Percentiles rank a stretch among this genome's conserved stretches.
These are phyloP conservation scores for Lasioglossum calceatum DNA, from an alignment of 2,888 invertebrate species.

Conservation along the genomic window DNA sequence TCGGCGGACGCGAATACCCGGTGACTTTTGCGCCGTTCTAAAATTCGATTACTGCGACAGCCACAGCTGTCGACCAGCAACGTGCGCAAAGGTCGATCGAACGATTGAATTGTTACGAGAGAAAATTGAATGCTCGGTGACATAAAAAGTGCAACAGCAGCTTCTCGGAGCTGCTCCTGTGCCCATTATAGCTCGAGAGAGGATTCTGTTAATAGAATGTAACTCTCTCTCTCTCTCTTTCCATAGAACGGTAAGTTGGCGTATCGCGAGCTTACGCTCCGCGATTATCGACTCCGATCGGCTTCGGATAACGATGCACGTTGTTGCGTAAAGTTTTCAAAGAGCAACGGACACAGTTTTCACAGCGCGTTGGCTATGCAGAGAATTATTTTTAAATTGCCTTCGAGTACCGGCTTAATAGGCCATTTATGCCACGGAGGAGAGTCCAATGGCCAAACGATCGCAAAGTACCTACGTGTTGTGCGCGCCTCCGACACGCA, in stretches of 20 bases:
- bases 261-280: constrained; percentile 31
- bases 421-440: constrained; percentile 29
- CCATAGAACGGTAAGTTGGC: constrained; percentile 18
- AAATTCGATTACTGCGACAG: neutral
- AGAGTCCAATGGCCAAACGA: constrained; percentile 21
- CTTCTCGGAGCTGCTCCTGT: constrained; percentile 24
- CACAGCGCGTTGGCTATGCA: constrained; percentile 40
- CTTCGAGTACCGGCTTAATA: constrained; percentile 44
- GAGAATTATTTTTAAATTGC: constrained; percentile 50
- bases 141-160: constrained; percentile 38
- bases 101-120: constrained; percentile 12
- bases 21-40: neutral
- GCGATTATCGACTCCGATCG: constrained; percentile 50
- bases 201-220: constrained; percentile 58
- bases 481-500: neutral
- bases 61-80: constrained; percentile 12
- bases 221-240: constrained; percentile 4
- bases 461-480: neutral
- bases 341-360: constrained; percentile 40
- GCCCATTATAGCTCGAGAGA: constrained; percentile 46
- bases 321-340: constrained; percentile 51
- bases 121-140: constrained; percentile 47
- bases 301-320: constrained; percentile 37
- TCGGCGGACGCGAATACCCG: neutral
- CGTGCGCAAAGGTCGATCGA: constrained; percentile 24